phyloP scores from a whole-genome alignment of 2,113 vertebrate species.

The Mustela nigripes region DNA sequence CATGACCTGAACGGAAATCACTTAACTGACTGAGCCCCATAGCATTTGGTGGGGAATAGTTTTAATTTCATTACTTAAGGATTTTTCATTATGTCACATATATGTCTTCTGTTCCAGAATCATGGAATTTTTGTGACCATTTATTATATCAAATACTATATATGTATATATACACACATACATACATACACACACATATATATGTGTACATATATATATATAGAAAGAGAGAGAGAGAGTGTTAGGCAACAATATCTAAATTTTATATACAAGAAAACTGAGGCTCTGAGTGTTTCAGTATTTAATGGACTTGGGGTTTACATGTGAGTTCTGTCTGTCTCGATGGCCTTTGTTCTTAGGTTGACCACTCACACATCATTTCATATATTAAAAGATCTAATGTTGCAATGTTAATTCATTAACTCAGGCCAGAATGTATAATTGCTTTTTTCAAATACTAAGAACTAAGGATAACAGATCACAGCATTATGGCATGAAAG shows the following conservation, averaged over 20 bases:
- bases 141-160: background rate
- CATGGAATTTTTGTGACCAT: background rate
- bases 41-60: background rate
- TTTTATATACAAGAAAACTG: background rate
- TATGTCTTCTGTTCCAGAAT: background rate
- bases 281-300: background rate
- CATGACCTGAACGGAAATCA: background rate
- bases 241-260: background rate
- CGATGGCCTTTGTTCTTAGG: background rate
- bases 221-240: no score
- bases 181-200: no score
- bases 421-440: background rate
- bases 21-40: background rate
- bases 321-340: background rate
- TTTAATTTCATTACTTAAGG: background rate
- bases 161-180: no score
- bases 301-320: background rate
- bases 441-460: background rate
- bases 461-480: background rate
- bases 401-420: background rate
- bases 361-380: background rate
- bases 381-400: background rate
- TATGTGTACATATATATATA: no score
- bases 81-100: background rate
- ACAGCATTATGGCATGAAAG: background rate